Percentiles rank a stretch among this genome's conserved stretches.
phyloP scores from a whole-genome alignment of 2,113 vertebrate species.

The Sinocyclocheilus rhinocerous region DNA sequence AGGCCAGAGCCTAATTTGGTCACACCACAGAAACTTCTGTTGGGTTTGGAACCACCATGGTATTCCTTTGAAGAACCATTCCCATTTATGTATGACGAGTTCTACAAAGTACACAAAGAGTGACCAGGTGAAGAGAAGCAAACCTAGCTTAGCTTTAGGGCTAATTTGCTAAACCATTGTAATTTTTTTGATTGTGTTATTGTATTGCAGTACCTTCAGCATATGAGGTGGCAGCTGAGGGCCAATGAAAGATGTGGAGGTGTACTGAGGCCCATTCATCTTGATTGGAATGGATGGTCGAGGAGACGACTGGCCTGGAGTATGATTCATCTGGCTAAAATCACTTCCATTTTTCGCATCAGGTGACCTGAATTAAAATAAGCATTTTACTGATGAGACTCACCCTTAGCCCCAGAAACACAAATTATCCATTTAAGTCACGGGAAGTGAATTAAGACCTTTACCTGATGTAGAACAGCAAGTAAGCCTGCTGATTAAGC shows the following conservation, averaged over 20 bases:
- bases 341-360: constrained; percentile 85
- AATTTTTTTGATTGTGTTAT: neutral
- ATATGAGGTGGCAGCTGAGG: constrained; percentile 87
- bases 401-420: neutral
- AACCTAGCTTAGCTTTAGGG: neutral
- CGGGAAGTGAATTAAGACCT: neutral
- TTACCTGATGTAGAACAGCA: constrained; percentile 96
- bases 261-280: constrained; percentile 75
- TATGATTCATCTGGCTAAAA: constrained; percentile 74
- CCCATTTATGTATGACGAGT: constrained; percentile 83
- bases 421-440: neutral
- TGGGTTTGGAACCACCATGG: constrained; percentile 76
- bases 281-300: constrained; percentile 80
- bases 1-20: constrained; percentile 75
- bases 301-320: constrained; percentile 85
- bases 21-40: constrained; percentile 70
- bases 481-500: constrained; percentile 94
- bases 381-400: neutral
- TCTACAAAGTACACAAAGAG: constrained; percentile 70
- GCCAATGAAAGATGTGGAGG: constrained; percentile 80
- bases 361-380: constrained; percentile 74
- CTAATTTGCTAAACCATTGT: neutral
- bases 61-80: constrained; percentile 84
- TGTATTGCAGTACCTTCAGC: constrained; percentile 79
- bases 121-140: neutral